These are phyloP conservation scores for Camponotus vicinus DNA, from an alignment of 1,140 invertebrate genomes.

Conservation along the genomic window DNA sequence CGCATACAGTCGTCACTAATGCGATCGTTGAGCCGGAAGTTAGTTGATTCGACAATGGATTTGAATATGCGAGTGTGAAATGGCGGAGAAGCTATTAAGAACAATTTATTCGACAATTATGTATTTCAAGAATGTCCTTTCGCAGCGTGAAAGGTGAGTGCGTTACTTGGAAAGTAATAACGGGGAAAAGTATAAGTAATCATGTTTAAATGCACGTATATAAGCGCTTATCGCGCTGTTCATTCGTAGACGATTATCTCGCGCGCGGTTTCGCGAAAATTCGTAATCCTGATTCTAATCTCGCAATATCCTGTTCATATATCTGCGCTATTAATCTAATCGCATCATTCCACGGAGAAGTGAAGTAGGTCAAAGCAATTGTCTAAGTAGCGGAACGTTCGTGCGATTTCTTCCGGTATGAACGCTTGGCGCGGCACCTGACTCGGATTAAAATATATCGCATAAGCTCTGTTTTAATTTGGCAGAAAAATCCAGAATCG, in stretches of 20 bases:
- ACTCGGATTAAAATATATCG: not conserved
- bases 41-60: slow-evolving; percentile 2
- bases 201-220: slow-evolving; percentile 35
- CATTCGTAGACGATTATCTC: slow-evolving; percentile 41
- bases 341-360: slow-evolving; percentile 48
- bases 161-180: slow-evolving; percentile 42
- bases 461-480: not conserved
- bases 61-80: slow-evolving; percentile 6
- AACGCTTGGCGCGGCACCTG: not conserved
- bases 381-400: slow-evolving; percentile 43
- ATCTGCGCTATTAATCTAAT: slow-evolving; percentile 60
- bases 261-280: slow-evolving; percentile 58
- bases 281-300: slow-evolving; percentile 57
- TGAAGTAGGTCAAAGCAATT: slow-evolving; percentile 54
- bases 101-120: slow-evolving; percentile 36
- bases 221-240: slow-evolving; percentile 38
- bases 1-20: slow-evolving; percentile 31
- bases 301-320: slow-evolving; percentile 58
- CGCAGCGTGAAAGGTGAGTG: slow-evolving; percentile 7
- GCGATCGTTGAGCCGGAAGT: slow-evolving; percentile 21
- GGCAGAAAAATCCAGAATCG: not conserved
- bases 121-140: slow-evolving; percentile 32
- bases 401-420: slow-evolving; percentile 40
- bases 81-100: slow-evolving; percentile 16
- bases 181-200: slow-evolving; percentile 35